These are phyloP conservation scores for Sardinella longiceps DNA, from an alignment of 2,797 vertebrate genomes.

Conservation along the genomic window DNA sequence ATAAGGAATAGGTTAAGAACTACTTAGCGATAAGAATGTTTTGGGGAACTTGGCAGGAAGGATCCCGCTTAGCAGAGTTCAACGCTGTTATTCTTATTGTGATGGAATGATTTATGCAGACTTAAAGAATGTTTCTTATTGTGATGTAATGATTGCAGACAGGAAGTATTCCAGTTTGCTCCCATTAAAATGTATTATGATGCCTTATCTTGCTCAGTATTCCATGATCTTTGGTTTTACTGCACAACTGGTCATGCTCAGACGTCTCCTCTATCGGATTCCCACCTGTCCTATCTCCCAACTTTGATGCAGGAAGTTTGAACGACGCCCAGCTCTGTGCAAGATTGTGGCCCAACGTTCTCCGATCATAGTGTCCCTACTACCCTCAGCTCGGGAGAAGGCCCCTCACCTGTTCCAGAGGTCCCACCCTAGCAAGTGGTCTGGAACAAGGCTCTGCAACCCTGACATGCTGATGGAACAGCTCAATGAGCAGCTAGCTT, in stretches of 20 bases:
- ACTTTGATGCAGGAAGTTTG: conserved; percentile 62
- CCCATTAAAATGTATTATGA: no score
- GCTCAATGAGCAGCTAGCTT: conserved; percentile 58
- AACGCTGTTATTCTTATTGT: no score
- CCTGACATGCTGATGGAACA: conserved; percentile 50
- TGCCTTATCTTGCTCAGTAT: no score
- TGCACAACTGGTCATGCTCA: background rate
- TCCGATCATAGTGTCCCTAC: conserved; percentile 73
- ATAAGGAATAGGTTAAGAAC: no score
- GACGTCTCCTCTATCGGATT: conserved; percentile 21
- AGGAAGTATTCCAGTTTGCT: no score
- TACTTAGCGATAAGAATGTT: no score
- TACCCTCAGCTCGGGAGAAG: conserved; percentile 74
- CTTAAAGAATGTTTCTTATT: no score
- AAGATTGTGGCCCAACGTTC: conserved; percentile 71
- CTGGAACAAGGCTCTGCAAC: background rate
- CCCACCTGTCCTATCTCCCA: conserved; percentile 37
- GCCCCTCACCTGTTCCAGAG: conserved; percentile 67
- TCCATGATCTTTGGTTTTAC: conserved; percentile 27
- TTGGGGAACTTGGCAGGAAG: no score
- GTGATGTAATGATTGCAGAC: no score
- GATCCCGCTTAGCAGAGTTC: no score
- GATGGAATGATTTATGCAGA: no score
- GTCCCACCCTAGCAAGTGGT: conserved; percentile 44
- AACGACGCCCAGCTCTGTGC: conserved; percentile 63